Base-by-base conservation (phyloP, 2,113 vertebrate species). In the Rhizomys pruinosus region DNA sequence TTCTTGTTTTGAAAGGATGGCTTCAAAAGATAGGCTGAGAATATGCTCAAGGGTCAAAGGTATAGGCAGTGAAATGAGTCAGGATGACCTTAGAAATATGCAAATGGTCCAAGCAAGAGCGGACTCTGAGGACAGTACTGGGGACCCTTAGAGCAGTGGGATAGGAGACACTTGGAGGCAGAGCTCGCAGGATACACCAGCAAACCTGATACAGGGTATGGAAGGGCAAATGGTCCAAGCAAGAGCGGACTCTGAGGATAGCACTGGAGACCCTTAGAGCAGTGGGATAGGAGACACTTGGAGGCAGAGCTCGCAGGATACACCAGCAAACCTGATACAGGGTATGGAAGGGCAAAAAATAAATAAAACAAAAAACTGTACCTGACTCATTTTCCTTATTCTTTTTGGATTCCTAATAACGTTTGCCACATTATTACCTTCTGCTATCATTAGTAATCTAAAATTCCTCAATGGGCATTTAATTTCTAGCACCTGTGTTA, bases 401-500 rank as follows among this genome's bases (percentile, higher is more conserved):
- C 25, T 39, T 63, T 76, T 76, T 61, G 74, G 63, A 59, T 47
- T 27, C 34, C 68, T 72, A 55, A 47, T 34, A 61, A 7, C 63
- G 37, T 2, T 7, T 3, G 16, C 37, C 72, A 73, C 59, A 37
- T 20, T 34, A 52, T 1, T 80, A 13, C 72, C 34, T 2, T 22
- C 3, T 55, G 55, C 64, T 80, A n/a, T 3, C 87, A 34, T n/a
- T 44, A 16, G 68, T 23, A 37, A 69, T n/a, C 59, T 47, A 74
- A 71, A 52, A 52, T 80, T 88, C n/a, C 76, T 91, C 64, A 52
- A 55, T 39, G 57, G 76, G n/a, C n/a, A 80, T 23, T 61, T 79
- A 89, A 27, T 80, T n/a, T 32, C 29, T 19, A 78, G 22, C 29
- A 47, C 4, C 42, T 72, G 7, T 68, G n/a, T 32, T 19, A 42